phyloP scores from a whole-genome alignment of 1,140 invertebrate species.

The Magallana ariakensis region DNA sequence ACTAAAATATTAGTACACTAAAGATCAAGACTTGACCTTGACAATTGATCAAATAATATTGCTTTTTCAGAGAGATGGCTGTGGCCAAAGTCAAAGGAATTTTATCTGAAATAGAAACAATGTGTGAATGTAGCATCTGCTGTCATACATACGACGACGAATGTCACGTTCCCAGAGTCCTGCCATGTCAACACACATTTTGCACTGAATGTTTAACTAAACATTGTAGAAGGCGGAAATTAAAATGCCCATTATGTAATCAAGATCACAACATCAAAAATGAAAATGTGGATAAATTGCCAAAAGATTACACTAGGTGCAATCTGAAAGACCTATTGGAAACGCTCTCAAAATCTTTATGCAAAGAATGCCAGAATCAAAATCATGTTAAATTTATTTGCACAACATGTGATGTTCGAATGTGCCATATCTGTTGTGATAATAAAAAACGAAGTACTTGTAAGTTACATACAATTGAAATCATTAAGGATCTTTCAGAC shows the following conservation, averaged over 20 bases:
- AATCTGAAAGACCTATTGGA: background rate
- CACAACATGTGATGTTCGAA: background rate
- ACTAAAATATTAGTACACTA: no score
- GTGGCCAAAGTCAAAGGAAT: background rate
- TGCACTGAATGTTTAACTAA: background rate
- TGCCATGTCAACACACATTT: conserved; percentile 7
- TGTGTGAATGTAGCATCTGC: background rate
- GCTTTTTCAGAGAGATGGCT: background rate
- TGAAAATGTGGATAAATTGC: background rate
- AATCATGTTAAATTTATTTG: background rate
- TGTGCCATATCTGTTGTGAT: background rate
- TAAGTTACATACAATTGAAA: background rate
- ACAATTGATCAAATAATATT: no score
- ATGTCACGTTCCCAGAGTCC: background rate
- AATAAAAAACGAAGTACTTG: background rate
- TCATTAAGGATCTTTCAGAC: background rate
- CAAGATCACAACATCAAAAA: background rate
- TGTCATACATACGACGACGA: background rate
- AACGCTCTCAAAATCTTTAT: background rate
- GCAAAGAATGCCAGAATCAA: background rate
- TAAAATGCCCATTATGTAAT: background rate
- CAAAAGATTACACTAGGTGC: background rate
- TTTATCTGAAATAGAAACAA: background rate
- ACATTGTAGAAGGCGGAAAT: background rate
- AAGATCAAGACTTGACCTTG: no score